Evolutionary conservation across 2,113 vertebrate genomes (phyloP), one percentile per base, ranked within the genome.

Genomic region (Pandion haliaetus): DNA sequence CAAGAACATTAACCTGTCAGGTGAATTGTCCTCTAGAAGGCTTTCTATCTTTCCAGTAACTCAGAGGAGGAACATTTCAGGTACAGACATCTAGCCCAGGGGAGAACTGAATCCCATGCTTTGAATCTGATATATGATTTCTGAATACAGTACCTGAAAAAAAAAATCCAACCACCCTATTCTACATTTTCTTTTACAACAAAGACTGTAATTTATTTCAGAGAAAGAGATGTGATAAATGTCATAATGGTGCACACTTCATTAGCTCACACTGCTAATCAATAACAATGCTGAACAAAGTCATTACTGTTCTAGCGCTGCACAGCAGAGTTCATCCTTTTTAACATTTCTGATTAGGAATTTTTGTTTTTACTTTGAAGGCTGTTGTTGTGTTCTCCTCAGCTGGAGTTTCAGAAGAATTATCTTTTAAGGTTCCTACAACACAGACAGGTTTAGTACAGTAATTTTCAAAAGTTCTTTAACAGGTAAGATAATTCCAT

Each of bases 161-260:
- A 36, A 36, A 31, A 1, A 4, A 42, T 2, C 9, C 4, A 55
- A 26, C 3, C 17, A 55, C 16, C 0, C 1, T 66, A 67, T 67
- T 50, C 12, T 50, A 9, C 6, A 61, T n/a, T 69, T 59, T 47
- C 21, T 70, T 42, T 80, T 55, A 29, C 15, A 40, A 63, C 5
- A 52, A 67, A 52, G 18, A 15, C 23, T 62, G 32, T 9, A 2
- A 57, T 55, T 42, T 34, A 47, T 80, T 88, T 80, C 42, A 42
- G 29, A 81, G 58, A 65, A 47, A 58, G 24, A 40, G 29, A 20
- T 29, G 25, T 72, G n/a, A 49, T 32, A 79, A 54, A 71, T 42
- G 31, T 81, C 42, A n/a, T 77, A 42, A n/a, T 31, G 16, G 10
- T 50, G 19, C 10, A 65, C 16, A n/a, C 19, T 63, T 70, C 32